phyloP scores from a whole-genome alignment of 1,140 invertebrate genomes.

The Aculops lycopersici region DNA sequence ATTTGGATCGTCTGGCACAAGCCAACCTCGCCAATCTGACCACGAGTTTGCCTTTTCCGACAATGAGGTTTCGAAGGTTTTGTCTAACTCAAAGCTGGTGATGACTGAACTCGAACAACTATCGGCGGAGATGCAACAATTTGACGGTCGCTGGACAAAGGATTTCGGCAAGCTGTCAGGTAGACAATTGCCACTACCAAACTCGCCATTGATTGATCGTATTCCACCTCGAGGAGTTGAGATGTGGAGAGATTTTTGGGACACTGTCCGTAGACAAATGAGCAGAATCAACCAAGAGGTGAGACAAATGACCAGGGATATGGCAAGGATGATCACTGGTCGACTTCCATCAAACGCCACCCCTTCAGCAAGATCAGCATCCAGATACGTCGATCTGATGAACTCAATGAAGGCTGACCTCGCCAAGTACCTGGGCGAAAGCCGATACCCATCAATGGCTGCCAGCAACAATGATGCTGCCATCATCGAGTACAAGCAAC shows the following conservation, averaged over 20 bases:
- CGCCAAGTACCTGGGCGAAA: no score
- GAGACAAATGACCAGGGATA: background rate
- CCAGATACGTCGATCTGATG: background rate
- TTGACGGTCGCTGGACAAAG: background rate
- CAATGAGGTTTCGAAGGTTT: no score
- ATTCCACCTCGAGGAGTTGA: background rate
- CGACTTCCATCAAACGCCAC: background rate
- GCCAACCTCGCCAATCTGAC: no score
- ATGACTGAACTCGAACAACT: no score
- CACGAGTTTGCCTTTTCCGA: no score
- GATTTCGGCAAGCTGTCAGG: no score
- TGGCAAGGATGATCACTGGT: background rate
- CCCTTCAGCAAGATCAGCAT: background rate
- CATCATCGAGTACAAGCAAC: background rate
- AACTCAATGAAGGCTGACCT: no score
- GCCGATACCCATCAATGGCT: no score
- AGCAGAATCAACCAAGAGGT: background rate
- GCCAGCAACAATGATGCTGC: background rate
- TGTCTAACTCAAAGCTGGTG: no score
- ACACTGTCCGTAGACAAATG: background rate
- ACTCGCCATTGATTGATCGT: background rate
- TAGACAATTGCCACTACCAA: no score
- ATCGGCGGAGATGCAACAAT: background rate
- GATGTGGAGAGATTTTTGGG: background rate
- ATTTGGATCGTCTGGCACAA: no score